Evolutionary conservation across 2,888 invertebrate genomes (phyloP), one percentile per base, ranked within the genome.

Genomic region (Pandemis cinnamomeana): DNA sequence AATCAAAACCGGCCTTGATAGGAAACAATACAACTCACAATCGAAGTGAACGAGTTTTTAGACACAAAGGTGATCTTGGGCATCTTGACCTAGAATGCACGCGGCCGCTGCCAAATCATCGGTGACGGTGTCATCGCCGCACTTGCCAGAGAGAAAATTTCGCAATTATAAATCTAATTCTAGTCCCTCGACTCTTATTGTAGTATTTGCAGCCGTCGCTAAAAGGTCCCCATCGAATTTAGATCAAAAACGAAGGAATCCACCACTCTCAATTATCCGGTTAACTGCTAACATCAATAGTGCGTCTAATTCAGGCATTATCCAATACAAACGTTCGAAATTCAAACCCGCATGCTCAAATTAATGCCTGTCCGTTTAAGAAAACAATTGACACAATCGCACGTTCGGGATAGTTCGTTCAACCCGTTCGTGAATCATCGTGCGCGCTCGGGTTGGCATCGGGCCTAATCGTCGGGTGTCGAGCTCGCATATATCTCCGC

Each of bases 381-480:
- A 92, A 91, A 92, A 92, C 93, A 92, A 93, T 93, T 92, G 92
- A 87, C 87, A 87, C 86, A 84, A 86, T 84, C 81, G 85, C 83
- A 81, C 84, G 89, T 84, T 86, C 85, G 84, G 82, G 81, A 80
- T 80, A 79, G 85, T 85, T 85, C 84, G 84, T 87, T 92, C 91
- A 91, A 87, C 91, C 85, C 91, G 88, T 88, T 88, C 88, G 89
- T 91, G 92, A 90, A 89, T 90, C 91, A 91, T 89, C 87, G 88
- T 84, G 83, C 79, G 83, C 80, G 80, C 80, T 87, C 85, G 84
- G 87, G 86, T 93, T 94, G 93, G 93, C 93, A 91, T 84, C 83
- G 83, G 86, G 88, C 93, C 93, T 94, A 94, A 94, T 92, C 92
- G 92, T 80, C 87, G 88, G 84, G 86, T 85, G 88, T 89, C 89